These are phyloP conservation scores for Thalassoma bifasciatum DNA, from an alignment of 2,113 vertebrate species.

Conservation along the genomic window DNA sequence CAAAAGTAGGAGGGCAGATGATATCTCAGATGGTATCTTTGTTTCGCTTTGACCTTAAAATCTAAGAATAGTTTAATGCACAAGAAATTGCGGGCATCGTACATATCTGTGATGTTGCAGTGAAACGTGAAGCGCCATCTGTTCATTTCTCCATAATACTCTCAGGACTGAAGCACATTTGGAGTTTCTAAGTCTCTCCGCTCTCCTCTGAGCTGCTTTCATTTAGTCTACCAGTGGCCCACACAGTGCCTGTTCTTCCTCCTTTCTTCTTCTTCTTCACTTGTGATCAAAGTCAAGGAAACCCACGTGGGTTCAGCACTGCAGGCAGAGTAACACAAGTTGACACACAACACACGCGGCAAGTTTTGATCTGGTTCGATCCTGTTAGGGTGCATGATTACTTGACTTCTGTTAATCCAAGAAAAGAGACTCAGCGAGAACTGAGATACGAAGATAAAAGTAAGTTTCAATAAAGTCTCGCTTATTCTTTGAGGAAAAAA, in stretches of 20 bases:
- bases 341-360: conserved; percentile 14
- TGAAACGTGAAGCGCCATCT: background rate
- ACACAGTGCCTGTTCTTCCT: conserved; percentile 36
- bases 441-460: background rate
- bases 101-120: background rate
- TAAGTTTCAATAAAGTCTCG: background rate
- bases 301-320: conserved; percentile 39
- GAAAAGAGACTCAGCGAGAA: background rate
- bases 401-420: conserved; percentile 21
- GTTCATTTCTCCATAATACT: conserved; percentile 22
- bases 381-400: conserved; percentile 17
- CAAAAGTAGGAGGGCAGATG: conserved; percentile 25
- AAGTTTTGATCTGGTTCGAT: conserved; percentile 22
- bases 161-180: background rate
- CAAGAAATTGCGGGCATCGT: background rate
- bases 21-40: conserved; percentile 17
- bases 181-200: conserved; percentile 28
- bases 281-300: conserved; percentile 57
- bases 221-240: conserved; percentile 39
- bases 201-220: conserved; percentile 27
- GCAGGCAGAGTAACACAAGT: conserved; percentile 27
- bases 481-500: background rate
- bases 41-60: conserved; percentile 17
- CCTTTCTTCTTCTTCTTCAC: conserved; percentile 37
- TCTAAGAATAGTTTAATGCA: background rate